phyloP scores from a whole-genome alignment of 2,797 vertebrate genomes.

The Schizothorax lantsangensis region DNA sequence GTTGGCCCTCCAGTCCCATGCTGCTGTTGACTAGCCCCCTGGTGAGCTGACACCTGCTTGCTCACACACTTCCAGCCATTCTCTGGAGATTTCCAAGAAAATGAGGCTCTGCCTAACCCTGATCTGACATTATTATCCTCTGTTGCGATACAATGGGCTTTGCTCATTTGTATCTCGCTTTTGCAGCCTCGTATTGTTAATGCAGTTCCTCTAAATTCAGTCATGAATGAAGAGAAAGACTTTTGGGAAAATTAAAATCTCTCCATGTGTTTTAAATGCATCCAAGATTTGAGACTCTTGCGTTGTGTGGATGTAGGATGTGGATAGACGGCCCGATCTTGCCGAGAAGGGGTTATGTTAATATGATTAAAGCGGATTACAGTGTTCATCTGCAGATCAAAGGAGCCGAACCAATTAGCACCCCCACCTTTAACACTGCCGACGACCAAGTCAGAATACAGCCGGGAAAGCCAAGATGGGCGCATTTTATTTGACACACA shows the following conservation, averaged over 20 bases:
- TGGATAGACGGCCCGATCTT: constrained; percentile 61
- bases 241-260: not conserved
- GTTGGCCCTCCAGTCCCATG: constrained; percentile 69
- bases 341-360: constrained; percentile 73
- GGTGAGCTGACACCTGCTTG: constrained; percentile 73
- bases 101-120: constrained; percentile 19
- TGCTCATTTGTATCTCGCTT: not conserved
- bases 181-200: not conserved
- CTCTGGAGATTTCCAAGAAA: constrained; percentile 51
- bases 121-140: constrained; percentile 21
- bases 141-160: not conserved
- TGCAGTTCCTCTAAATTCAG: constrained; percentile 24
- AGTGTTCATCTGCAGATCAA: constrained; percentile 78
- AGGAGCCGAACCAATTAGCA: constrained; percentile 81
- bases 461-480: constrained; percentile 52
- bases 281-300: constrained; percentile 14
- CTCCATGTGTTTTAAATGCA: constrained; percentile 18
- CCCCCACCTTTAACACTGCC: constrained; percentile 71
- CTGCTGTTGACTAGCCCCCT: constrained; percentile 68
- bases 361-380: constrained; percentile 80
- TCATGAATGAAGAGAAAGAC: constrained; percentile 7
- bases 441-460: constrained; percentile 48
- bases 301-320: constrained; percentile 59
- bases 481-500: not conserved
- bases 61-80: constrained; percentile 2